Base-by-base conservation (phyloP, 2,113 vertebrate genomes). In the Eleginops maclovinus region DNA sequence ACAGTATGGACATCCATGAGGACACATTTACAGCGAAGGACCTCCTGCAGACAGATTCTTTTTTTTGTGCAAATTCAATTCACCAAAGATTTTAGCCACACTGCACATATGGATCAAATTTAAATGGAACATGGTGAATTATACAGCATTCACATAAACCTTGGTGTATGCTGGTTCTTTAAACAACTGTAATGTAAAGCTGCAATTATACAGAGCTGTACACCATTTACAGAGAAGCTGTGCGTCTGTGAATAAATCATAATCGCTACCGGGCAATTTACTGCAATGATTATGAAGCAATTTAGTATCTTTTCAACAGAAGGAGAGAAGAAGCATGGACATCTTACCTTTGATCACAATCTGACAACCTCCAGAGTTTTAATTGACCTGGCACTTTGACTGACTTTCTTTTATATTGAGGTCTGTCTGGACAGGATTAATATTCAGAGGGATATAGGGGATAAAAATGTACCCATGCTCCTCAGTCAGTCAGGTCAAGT, bases 271-370 rank as follows among this genome's bases (percentile, higher is more conserved):
- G 31, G 44, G 49, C 50, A 41, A 55, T 69, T 54, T 43, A 69
- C 31, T 55, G 36, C 31, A 67, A 36, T 68, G n/a, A 54, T 55
- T 55, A 59, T 36, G 22, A 59, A 49, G 68, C 54, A 71, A 49
- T 59, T 59, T 31, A 19, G n/a, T 15, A 13, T 17, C 11, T 55
- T 41, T 55, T 24, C 19, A 40, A 53, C 13, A 41, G n/a, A 21
- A 24, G 24, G 13, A 59, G 43, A 71, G 11, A 1, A 55, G 16
- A 49, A 36, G 55, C 16, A 21, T 10, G 55, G 66, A 69, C 13
- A 44, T 59, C 15, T 24, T n/a, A 49, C 53, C 49, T 40, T 3
- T 16, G 40, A 70, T 70, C 40, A 59, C 21, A 71, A 31, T 21
- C 22, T 49, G 41, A 36, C 24, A 44, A 21, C 21, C 22, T 46